Percentiles rank a stretch among this genome's conserved stretches.
phyloP scores from a whole-genome alignment of 2,113 vertebrate species.

The Pyxicephalus adspersus region DNA sequence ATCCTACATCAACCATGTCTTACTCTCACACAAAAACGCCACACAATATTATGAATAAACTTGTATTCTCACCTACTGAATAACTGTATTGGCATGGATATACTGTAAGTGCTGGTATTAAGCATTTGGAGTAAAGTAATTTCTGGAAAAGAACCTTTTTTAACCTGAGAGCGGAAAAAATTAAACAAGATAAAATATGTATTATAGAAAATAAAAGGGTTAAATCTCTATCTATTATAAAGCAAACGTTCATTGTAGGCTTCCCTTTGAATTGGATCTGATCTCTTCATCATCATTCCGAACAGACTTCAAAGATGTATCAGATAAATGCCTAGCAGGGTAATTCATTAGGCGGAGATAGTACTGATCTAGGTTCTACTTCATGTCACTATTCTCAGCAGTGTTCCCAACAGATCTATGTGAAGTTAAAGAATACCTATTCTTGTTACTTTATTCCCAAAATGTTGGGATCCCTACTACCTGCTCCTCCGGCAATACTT shows the following conservation, averaged over 20 bases:
- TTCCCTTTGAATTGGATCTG: conserved; percentile 28
- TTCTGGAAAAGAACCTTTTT: too few relatives aligned
- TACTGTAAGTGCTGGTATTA: too few relatives aligned
- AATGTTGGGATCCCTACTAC: not conserved
- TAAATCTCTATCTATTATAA: conserved; percentile 5
- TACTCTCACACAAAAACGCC: too few relatives aligned
- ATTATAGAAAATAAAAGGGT: not conserved
- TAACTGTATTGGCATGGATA: too few relatives aligned
- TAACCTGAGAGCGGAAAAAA: too few relatives aligned
- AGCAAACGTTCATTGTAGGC: not conserved
- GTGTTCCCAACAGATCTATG: conserved; percentile 14
- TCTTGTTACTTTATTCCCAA: not conserved
- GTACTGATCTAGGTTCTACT: not conserved
- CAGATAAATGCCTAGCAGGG: not conserved
- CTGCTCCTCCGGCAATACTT: not conserved
- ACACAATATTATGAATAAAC: too few relatives aligned
- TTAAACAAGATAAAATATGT: not conserved
- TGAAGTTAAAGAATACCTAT: not conserved
- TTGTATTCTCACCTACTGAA: too few relatives aligned
- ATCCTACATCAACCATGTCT: too few relatives aligned
- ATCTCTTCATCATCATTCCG: conserved; percentile 10
- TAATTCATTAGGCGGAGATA: conserved; percentile 24
- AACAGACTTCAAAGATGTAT: conserved; percentile 19
- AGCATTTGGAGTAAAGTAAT: too few relatives aligned
- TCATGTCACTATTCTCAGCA: conserved; percentile 17